These are phyloP conservation scores for Ormyrus rosae DNA, from an alignment of 2,888 invertebrate genomes.

Conservation along the genomic window DNA sequence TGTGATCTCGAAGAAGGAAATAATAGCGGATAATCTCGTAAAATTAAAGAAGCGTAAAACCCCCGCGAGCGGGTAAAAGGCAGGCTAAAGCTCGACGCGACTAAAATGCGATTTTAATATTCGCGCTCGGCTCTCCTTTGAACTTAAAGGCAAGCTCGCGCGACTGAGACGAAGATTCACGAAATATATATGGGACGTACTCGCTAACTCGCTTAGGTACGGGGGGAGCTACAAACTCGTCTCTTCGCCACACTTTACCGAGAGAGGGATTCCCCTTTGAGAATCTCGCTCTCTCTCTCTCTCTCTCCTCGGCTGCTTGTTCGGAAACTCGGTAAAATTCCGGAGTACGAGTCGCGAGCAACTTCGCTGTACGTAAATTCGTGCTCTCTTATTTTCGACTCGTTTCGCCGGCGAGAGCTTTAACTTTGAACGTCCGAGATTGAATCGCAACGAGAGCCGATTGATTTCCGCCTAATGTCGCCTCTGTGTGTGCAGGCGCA, in stretches of 20 bases:
- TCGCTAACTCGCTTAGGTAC: conserved; percentile 69
- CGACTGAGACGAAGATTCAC: conserved; percentile 62
- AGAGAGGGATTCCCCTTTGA: conserved; percentile 65
- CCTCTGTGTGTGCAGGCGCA: too few relatives aligned
- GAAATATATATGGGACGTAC: conserved; percentile 59
- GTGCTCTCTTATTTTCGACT: not conserved
- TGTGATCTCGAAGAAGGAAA: not conserved
- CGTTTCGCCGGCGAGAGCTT: conserved; percentile 15
- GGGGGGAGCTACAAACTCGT: conserved; percentile 19
- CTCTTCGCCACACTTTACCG: conserved; percentile 54
- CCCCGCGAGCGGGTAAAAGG: conserved; percentile 48
- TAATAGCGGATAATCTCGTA: conserved; percentile 14
- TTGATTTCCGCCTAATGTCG: conserved; percentile 45
- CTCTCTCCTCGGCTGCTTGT: conserved; percentile 59
- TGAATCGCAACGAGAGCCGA: conserved; percentile 21
- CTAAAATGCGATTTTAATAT: conserved; percentile 74
- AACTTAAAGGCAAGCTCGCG: not conserved
- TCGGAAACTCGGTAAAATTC: conserved; percentile 71
- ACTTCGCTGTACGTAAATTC: conserved; percentile 55
- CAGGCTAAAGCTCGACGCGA: conserved; percentile 62
- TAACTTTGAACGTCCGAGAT: conserved; percentile 37
- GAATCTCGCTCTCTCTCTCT: conserved; percentile 19
- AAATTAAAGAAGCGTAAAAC: conserved; percentile 11
- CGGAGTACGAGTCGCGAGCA: conserved; percentile 60
- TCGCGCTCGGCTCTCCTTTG: conserved; percentile 66